phyloP scores from a whole-genome alignment of 2,797 vertebrate species.

The Chaetodon trifasciatus region DNA sequence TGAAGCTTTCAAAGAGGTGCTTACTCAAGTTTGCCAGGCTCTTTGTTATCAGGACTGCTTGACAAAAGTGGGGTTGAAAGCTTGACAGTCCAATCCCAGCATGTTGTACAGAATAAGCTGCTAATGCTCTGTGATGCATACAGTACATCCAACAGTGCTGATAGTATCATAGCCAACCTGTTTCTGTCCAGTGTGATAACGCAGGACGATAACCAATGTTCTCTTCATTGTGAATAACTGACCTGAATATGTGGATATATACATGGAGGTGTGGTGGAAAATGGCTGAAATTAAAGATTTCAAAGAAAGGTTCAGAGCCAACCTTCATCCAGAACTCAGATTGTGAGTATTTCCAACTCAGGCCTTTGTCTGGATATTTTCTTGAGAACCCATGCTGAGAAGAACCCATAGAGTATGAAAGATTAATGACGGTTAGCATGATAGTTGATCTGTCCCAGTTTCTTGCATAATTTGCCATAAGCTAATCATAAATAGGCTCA shows the following conservation, averaged over 20 bases:
- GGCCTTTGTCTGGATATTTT: neutral
- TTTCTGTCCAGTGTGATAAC: neutral
- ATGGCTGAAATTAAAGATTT: constrained; percentile 12
- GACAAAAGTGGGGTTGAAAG: constrained; percentile 10
- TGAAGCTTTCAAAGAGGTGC: neutral
- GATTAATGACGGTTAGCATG: constrained; percentile 29
- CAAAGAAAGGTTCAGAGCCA: neutral
- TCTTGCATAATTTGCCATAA: neutral
- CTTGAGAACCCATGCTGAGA: neutral
- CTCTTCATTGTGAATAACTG: constrained; percentile 1
- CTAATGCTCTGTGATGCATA: constrained; percentile 6
- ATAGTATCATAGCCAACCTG: constrained; percentile 8
- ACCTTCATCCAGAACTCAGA: constrained; percentile 30
- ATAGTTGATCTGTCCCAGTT: constrained; percentile 13
- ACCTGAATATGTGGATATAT: neutral
- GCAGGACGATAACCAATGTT: neutral
- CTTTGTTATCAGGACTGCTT: neutral
- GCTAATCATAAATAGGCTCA: neutral
- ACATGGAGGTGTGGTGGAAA: neutral
- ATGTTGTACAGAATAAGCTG: constrained; percentile 1
- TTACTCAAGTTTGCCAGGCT: neutral
- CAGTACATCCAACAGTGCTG: neutral
- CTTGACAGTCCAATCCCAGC: neutral
- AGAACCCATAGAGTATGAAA: constrained; percentile 16
- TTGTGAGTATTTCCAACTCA: constrained; percentile 18